A percentile compares a stretch with the other conserved stretches of the same genome.
Evolutionary conservation across 2,113 vertebrate genomes (phyloP).

Genomic region (Alethe castanea): DNA sequence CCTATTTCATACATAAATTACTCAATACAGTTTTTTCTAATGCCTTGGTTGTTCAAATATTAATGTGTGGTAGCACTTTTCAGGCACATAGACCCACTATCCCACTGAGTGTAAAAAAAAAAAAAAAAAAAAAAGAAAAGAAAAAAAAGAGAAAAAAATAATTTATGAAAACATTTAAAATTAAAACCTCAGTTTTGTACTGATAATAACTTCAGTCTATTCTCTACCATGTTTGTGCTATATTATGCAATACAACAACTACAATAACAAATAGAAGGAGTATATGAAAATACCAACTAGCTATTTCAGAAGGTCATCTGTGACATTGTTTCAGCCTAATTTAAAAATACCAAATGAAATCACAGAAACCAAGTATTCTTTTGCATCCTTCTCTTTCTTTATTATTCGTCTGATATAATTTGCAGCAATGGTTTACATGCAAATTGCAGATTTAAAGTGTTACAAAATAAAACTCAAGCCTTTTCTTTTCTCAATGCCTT

Average conservation of each 20-base stretch:
- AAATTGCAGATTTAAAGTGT: slow-evolving; percentile 58
- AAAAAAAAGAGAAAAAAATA: too few species aligned
- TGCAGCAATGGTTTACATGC: slow-evolving; percentile 18
- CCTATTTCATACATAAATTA: not conserved
- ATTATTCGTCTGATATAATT: slow-evolving; percentile 24
- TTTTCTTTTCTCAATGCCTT: slow-evolving; percentile 34
- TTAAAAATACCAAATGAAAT: slow-evolving; percentile 17
- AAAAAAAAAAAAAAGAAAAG: too few species aligned
- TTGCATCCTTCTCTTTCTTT: slow-evolving; percentile 8
- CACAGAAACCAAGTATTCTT: slow-evolving; percentile 30
- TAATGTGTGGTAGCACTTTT: not conserved
- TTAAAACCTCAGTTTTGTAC: not conserved
- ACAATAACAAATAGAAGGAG: not conserved
- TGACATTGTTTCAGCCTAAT: slow-evolving; percentile 17
- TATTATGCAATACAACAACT: not conserved
- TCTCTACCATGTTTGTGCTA: not conserved
- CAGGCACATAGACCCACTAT: not conserved
- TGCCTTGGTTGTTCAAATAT: not conserved
- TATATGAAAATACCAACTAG: not conserved
- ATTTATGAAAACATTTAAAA: not conserved
- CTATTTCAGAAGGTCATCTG: not conserved
- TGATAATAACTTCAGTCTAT: slow-evolving; percentile 1
- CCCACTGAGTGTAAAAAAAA: not conserved
- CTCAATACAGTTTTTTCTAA: not conserved
- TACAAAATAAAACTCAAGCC: slow-evolving; percentile 21